Conservation (phyloP, 2,797 vertebrate species). For the Dicrostonyx torquatus region DNA sequence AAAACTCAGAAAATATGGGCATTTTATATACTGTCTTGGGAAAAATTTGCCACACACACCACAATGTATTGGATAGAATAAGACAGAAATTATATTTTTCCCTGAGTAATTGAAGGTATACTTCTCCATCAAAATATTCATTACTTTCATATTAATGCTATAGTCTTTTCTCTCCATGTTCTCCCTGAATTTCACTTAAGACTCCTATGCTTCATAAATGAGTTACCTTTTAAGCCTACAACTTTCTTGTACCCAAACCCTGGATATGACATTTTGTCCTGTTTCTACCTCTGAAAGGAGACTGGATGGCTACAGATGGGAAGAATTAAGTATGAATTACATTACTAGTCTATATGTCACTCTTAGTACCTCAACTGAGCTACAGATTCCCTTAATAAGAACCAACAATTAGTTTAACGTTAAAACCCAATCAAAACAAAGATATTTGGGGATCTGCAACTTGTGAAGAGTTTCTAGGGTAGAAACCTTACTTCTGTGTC, state of each 20-base stretch:
- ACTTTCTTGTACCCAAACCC: neutral
- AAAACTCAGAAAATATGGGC: neutral
- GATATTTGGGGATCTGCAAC: neutral
- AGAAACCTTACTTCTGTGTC: neutral
- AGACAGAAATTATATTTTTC: neutral
- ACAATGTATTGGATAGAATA: neutral
- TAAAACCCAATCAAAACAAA: neutral
- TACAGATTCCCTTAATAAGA: neutral
- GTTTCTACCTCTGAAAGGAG: neutral
- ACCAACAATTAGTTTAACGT: neutral
- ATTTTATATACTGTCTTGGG: neutral
- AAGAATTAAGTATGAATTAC: neutral
- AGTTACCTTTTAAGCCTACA: constrained; percentile 20
- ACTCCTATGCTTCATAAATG: constrained; percentile 53
- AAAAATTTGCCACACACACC: neutral
- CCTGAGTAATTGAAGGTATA: neutral
- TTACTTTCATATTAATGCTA: constrained; percentile 54
- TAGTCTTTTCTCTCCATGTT: constrained; percentile 39
- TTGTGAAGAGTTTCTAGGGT: too few species aligned
- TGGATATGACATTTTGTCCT: neutral
- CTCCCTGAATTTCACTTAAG: constrained; percentile 50
- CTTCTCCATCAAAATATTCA: constrained; percentile 62
- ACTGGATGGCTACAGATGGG: neutral
- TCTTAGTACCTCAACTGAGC: neutral
- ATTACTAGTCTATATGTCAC: neutral